These are phyloP conservation scores for Syngnathus rostellatus DNA, from an alignment of 2,797 vertebrate genomes.

Conservation along the genomic window DNA sequence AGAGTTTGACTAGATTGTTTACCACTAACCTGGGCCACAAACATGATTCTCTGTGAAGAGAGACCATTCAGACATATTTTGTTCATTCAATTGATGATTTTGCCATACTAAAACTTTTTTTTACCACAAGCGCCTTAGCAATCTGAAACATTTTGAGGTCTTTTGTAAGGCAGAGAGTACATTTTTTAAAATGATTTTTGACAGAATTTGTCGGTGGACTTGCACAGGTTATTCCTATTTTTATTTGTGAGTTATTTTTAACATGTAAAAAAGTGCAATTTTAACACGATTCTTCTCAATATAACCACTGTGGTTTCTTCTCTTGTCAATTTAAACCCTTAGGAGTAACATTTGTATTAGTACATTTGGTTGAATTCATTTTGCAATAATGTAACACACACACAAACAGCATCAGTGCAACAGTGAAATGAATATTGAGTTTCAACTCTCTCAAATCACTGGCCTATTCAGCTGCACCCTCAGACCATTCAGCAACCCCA, in stretches of 20 bases:
- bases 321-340: background rate
- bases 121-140: background rate
- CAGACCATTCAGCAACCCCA: slow-evolving; percentile 53
- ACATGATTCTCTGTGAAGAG: background rate
- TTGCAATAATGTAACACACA: background rate
- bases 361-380: background rate
- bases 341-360: background rate
- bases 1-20: background rate
- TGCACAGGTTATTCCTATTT: background rate
- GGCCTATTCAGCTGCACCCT: slow-evolving; percentile 57
- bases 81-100: background rate
- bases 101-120: background rate
- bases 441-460: slow-evolving; percentile 63
- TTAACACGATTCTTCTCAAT: background rate
- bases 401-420: slow-evolving; percentile 33
- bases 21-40: background rate
- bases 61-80: background rate
- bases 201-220: background rate
- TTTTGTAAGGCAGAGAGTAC: background rate
- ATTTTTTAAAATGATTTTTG: too few species aligned
- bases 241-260: background rate
- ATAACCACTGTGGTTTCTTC: background rate
- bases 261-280: background rate
- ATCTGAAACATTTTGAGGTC: background rate
- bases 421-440: slow-evolving; percentile 60